These are phyloP conservation scores for Etheostoma cragini DNA, from an alignment of 2,113 vertebrate genomes.

Conservation along the genomic window DNA sequence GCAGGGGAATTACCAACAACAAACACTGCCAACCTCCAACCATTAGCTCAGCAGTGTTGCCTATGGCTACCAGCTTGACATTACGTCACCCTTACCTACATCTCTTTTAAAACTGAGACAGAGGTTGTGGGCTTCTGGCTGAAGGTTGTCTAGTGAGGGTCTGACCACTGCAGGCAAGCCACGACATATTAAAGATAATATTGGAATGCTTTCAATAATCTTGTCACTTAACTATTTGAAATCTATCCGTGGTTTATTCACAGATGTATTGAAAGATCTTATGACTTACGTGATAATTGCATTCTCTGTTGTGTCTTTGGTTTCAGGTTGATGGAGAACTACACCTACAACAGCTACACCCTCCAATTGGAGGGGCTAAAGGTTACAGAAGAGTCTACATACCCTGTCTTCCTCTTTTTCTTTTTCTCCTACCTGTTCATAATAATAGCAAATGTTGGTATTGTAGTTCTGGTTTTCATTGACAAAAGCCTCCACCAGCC, in stretches of 20 bases:
- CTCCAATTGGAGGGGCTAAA: constrained; percentile 73
- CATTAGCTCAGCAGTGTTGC: background rate
- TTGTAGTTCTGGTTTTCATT: constrained; percentile 47
- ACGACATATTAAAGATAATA: background rate
- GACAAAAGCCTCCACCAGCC: constrained; percentile 70
- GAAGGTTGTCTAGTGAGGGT: background rate
- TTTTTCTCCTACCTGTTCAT: constrained; percentile 66
- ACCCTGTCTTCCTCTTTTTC: constrained; percentile 67
- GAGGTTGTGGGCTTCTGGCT: background rate
- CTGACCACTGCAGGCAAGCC: background rate
- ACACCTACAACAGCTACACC: constrained; percentile 36
- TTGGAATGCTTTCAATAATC: background rate
- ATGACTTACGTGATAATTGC: background rate
- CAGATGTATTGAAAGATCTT: background rate
- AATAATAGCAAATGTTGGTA: constrained; percentile 57
- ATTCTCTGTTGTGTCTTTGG: background rate
- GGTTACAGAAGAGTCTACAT: constrained; percentile 42
- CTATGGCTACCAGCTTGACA: background rate
- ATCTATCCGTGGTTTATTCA: background rate
- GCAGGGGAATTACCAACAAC: background rate
- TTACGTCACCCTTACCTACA: background rate
- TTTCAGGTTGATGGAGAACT: constrained; percentile 58
- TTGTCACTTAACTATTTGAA: background rate
- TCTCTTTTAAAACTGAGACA: background rate
- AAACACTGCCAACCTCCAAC: background rate